phyloP scores from a whole-genome alignment of 2,113 vertebrate species.

The Erpornis zantholeuca region DNA sequence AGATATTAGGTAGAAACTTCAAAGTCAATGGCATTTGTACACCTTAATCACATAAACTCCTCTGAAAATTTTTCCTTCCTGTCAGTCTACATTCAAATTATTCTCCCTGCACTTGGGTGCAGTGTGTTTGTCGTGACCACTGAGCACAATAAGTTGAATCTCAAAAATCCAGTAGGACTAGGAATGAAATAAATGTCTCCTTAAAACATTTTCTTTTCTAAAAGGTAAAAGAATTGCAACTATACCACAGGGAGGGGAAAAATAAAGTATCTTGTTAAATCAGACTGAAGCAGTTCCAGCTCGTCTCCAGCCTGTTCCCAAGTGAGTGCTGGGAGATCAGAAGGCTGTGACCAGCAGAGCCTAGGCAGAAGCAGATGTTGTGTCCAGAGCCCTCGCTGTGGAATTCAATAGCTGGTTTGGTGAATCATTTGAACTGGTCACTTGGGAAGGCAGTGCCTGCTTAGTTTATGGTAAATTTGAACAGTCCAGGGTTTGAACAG shows the following conservation, averaged over 20 bases:
- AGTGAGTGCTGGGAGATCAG: slow-evolving; percentile 31
- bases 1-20: slow-evolving; percentile 32
- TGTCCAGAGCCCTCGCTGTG: not conserved
- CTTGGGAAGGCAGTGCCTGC: slow-evolving; percentile 12
- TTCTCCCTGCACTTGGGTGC: not conserved
- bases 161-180: not conserved
- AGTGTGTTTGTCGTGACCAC: slow-evolving; percentile 1
- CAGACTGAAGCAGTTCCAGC: slow-evolving; percentile 38
- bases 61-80: not conserved
- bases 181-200: not conserved
- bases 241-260: not conserved
- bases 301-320: slow-evolving; percentile 45
- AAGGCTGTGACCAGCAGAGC: slow-evolving; percentile 29
- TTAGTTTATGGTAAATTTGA: not conserved
- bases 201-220: not conserved
- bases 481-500: not conserved
- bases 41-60: slow-evolving; percentile 1
- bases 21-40: slow-evolving; percentile 23
- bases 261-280: not conserved
- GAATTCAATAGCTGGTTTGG: slow-evolving; percentile 42
- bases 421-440: slow-evolving; percentile 49
- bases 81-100: slow-evolving; percentile 24
- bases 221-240: slow-evolving; percentile 7
- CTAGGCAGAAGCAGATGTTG: slow-evolving; percentile 59
- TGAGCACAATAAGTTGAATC: not conserved